Base-by-base conservation (phyloP, 2,113 vertebrate species). In the Sprattus sprattus region DNA sequence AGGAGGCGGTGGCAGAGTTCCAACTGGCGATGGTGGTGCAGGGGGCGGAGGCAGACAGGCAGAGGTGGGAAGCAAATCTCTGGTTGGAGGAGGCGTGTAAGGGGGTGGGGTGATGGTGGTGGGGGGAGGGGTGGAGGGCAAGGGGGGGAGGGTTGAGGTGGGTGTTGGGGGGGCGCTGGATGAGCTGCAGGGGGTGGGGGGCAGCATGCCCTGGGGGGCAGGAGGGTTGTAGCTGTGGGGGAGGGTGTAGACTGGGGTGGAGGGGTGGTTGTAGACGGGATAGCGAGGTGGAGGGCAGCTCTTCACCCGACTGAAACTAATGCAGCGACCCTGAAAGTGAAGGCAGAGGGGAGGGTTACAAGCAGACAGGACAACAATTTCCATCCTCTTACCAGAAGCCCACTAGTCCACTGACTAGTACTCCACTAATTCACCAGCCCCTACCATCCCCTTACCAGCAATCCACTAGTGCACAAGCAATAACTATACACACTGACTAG, bases 281-380 rank as follows among this genome's bases (percentile, higher is more conserved):
- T 98, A 98, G 87, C 95, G 96, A 81, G 96, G 94, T 0, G 93
- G 88, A 0, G 94, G 91, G 84, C 92, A 92, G 88, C 96, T 95
- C 93, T 95, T 96, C 87, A 95, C 95, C 18, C 96, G 92, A 67
- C 96, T 97, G 91, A 99, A 99, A 91, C 95, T 99, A 84, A 99
- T 97, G 90, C 98, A 99, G 85, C 95, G 96, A 1, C 97, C 97
- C 97, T 99, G 87, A 22, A 91, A 93, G 18, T 44, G 39, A n/a
- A 90, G 83, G 49, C 57, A 89, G 67, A 82, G 47, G 82, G n/a
- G 78, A 50, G n/a, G 81, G 5, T 18, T n/a, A 45, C 28, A 6
- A 86, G 39, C 25, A 54, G 18, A 44, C 60, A 83, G 47, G 15
- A 5, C 39, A 52, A 39, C 6, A 18, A 50, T 10, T 85, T 10